Conservation (phyloP, 1,140 invertebrate genomes). For the Amyelois transitella region DNA sequence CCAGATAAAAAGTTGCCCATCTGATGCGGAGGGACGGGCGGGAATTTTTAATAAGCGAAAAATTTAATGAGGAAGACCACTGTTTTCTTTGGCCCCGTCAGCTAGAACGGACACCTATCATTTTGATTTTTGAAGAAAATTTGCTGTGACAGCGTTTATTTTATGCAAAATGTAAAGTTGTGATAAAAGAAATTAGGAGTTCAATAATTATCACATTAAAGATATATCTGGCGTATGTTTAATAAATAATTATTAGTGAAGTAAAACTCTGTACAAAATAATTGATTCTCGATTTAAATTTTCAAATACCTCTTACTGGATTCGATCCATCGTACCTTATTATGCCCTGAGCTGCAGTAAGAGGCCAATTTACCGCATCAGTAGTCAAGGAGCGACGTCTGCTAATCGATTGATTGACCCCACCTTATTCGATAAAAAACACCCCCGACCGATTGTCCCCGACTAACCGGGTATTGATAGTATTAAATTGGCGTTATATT, state of each 20-base stretch:
- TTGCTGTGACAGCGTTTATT: too few relatives aligned
- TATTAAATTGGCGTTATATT: conserved; percentile 22
- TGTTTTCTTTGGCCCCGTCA: conserved; percentile 53
- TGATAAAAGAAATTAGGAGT: too few relatives aligned
- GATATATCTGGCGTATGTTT: too few relatives aligned
- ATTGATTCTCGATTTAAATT: background rate
- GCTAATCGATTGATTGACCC: conserved; percentile 71
- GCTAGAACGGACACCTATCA: conserved; percentile 27
- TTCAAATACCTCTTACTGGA: background rate
- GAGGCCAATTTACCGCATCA: conserved; percentile 64
- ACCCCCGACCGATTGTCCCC: conserved; percentile 33
- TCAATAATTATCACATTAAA: too few relatives aligned
- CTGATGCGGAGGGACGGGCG: conserved; percentile 59
- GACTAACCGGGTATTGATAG: conserved; percentile 19
- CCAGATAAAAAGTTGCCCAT: conserved; percentile 64
- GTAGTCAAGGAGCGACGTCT: conserved; percentile 65
- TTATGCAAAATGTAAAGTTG: too few relatives aligned
- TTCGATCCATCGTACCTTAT: conserved; percentile 23
- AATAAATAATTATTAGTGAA: background rate
- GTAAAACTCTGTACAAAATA: background rate
- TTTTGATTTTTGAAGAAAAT: conserved; percentile 25
- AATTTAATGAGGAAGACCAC: conserved; percentile 67
- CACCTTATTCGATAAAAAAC: conserved; percentile 57
- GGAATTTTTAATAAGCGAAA: conserved; percentile 75
- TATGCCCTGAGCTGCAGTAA: conserved; percentile 35